phyloP scores from a whole-genome alignment of 2,797 vertebrate species.

The Halcyon smyrnensis region DNA sequence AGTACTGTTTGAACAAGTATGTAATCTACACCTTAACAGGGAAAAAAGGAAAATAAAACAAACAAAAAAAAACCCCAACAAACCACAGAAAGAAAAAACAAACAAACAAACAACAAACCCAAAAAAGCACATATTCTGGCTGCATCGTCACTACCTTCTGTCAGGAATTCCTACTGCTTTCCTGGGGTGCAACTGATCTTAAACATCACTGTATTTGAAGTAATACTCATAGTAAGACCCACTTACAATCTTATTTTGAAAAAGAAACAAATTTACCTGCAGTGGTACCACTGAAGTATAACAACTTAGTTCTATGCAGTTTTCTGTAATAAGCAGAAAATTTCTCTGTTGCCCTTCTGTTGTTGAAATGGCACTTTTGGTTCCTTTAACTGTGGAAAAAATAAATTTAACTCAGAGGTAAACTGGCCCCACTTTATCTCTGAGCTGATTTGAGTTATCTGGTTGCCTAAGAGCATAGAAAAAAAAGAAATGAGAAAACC shows the following conservation, averaged over 20 bases:
- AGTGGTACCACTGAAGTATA: not conserved
- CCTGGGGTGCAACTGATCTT: not conserved
- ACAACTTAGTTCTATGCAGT: not conserved
- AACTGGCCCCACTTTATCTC: not conserved
- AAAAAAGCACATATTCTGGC: not conserved
- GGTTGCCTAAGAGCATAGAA: not conserved
- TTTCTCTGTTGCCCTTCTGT: not conserved
- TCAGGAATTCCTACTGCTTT: not conserved
- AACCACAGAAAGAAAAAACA: too few relatives aligned
- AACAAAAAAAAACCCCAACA: not conserved
- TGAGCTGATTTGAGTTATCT: not conserved
- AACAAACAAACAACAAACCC: not conserved
- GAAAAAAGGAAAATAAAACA: not conserved
- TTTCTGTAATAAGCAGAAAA: conserved; percentile 4
- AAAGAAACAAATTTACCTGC: conserved; percentile 1
- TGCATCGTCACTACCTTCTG: not conserved
- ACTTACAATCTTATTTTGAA: not conserved
- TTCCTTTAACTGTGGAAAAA: conserved; percentile 10
- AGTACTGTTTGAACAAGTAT: not conserved
- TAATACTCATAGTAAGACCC: not conserved
- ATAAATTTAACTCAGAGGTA: not conserved
- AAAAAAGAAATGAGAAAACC: not conserved
- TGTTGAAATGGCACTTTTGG: conserved; percentile 49
- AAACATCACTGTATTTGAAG: not conserved
- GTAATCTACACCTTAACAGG: not conserved